A percentile compares a stretch with the other conserved stretches of the same genome.
phyloP scores from a whole-genome alignment of 2,113 vertebrate genomes.

The Jaculus jaculus region DNA sequence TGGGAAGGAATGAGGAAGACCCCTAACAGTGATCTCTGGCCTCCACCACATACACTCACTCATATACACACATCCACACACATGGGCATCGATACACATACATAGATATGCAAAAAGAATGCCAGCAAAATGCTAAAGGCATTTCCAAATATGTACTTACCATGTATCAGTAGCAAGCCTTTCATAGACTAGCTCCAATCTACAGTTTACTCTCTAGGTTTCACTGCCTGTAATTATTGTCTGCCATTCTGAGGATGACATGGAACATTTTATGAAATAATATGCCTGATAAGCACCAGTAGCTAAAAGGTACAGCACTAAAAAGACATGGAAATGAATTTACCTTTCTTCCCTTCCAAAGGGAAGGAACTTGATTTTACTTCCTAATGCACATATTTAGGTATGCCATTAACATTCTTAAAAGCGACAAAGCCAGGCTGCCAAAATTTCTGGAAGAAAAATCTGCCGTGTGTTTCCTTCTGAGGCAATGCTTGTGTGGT shows the following conservation, averaged over 20 bases:
- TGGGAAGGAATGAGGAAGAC: too few species aligned
- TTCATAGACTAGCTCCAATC: neutral
- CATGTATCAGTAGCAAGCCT: neutral
- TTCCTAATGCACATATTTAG: slow-evolving; percentile 38
- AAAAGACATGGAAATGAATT: slow-evolving; percentile 19
- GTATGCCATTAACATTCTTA: slow-evolving; percentile 16
- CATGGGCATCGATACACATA: too few species aligned
- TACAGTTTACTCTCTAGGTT: neutral
- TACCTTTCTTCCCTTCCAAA: slow-evolving; percentile 41
- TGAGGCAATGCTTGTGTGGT: slow-evolving; percentile 52
- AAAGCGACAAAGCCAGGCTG: slow-evolving; percentile 30
- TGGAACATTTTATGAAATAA: neutral
- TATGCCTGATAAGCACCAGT: neutral
- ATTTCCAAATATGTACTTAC: neutral
- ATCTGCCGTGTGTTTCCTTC: slow-evolving; percentile 70
- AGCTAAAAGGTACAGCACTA: neutral
- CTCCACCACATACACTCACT: too few species aligned
- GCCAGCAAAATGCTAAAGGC: neutral
- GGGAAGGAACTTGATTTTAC: slow-evolving; percentile 47
- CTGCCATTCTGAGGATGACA: neutral
- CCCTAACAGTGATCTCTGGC: too few species aligned
- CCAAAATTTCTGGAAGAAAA: slow-evolving; percentile 69
- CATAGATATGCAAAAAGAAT: too few species aligned
- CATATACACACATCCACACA: too few species aligned
- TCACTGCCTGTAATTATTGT: neutral